Evolutionary conservation across 92 coral and sea anemone genomes (phyloP).

Genomic region (Paramuricea clavata): DNA sequence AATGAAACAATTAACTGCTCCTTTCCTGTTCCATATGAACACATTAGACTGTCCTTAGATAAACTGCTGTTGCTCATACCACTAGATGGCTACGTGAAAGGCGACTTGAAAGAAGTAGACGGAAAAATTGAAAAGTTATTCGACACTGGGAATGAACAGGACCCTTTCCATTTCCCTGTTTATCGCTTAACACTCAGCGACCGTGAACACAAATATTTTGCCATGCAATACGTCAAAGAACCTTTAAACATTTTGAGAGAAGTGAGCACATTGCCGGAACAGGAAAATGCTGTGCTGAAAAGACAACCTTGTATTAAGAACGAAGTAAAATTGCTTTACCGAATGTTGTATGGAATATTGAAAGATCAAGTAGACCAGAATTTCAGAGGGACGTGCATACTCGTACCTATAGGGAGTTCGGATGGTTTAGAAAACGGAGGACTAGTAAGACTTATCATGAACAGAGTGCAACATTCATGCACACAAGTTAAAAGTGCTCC

Average conservation of each 20-base stretch:
- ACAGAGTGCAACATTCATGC: background rate
- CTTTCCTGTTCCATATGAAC: background rate
- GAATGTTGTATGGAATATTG: background rate
- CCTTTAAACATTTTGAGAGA: background rate
- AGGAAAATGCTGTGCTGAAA: background rate
- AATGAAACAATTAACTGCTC: too few species aligned
- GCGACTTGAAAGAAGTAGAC: background rate
- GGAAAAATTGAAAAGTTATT: too few species aligned
- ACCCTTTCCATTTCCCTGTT: background rate
- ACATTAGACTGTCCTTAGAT: background rate
- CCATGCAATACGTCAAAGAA: background rate
- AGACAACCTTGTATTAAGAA: background rate
- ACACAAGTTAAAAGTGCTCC: too few species aligned
- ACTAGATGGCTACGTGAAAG: background rate
- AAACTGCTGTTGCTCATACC: conserved; percentile 5
- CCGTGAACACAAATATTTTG: background rate
- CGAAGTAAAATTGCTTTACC: conserved; percentile 6
- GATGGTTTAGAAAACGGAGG: background rate
- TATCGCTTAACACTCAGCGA: background rate
- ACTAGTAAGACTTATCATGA: background rate
- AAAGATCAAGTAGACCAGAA: background rate
- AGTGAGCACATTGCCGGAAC: background rate
- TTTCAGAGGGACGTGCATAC: background rate
- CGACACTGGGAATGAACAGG: background rate
- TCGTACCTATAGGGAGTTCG: background rate